Conservation (phyloP, 1,140 invertebrate genomes). For the Argopecten irradians region DNA sequence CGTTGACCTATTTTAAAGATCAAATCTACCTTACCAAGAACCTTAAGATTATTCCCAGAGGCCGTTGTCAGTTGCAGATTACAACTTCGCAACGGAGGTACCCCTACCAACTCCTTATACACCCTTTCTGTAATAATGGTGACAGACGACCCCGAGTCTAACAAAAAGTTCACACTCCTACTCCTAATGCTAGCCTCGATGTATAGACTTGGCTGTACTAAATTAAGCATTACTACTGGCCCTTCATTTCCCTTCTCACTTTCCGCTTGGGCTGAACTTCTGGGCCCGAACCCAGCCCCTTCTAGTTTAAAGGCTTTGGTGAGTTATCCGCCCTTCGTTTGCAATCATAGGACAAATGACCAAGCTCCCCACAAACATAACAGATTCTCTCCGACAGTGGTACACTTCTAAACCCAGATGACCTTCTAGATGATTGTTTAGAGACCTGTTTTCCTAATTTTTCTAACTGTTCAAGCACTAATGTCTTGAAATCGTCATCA, state of each 20-base stretch:
- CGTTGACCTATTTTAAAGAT: neutral
- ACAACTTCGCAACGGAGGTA: neutral
- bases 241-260: neutral
- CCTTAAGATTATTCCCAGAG: conserved; percentile 2
- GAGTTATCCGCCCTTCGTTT: neutral
- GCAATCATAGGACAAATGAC: conserved; percentile 16
- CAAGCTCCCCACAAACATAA: conserved; percentile 25
- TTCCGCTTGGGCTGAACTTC: neutral
- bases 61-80: neutral
- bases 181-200: neutral
- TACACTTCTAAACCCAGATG: neutral
- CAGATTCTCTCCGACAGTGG: neutral
- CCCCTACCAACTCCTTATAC: neutral
- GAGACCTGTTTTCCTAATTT: conserved; percentile 26
- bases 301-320: neutral
- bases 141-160: conserved; percentile 29
- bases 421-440: neutral
- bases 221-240: conserved; percentile 8
- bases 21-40: neutral
- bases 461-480: neutral
- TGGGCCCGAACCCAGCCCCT: conserved; percentile 26
- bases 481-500: neutral
- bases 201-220: conserved; percentile 26
- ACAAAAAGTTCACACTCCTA: conserved; percentile 23
- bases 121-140: conserved; percentile 8